Conservation (phyloP, 1,140 invertebrate species). For the Apis mellifera region DNA sequence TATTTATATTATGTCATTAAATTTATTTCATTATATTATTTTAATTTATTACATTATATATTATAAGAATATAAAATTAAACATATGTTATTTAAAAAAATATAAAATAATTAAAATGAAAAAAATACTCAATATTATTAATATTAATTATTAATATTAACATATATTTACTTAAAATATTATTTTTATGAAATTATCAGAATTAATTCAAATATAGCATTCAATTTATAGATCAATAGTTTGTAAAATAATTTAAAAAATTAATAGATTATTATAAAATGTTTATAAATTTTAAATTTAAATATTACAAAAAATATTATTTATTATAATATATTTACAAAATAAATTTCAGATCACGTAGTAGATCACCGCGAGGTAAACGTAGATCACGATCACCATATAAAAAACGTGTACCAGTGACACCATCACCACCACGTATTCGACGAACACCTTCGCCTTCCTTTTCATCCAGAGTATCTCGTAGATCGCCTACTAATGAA, state of each 20-base stretch:
- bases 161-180: too few species aligned
- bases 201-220: neutral
- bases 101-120: neutral
- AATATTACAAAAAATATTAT: neutral
- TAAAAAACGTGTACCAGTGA: constrained; percentile 76
- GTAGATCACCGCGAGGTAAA: constrained; percentile 78
- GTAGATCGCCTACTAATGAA: constrained; percentile 74
- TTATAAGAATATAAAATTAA: neutral
- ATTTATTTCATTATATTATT: too few species aligned
- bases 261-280: neutral
- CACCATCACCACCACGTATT: constrained; percentile 79
- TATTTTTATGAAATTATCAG: too few species aligned
- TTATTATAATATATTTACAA: constrained; percentile 16
- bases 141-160: too few species aligned
- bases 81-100: neutral
- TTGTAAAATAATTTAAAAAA: neutral
- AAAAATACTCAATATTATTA: neutral
- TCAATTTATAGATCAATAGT: too few species aligned
- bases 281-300: neutral
- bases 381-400: constrained; percentile 77
- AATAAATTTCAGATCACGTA: constrained; percentile 75
- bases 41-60: too few species aligned
- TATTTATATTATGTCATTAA: too few species aligned
- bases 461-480: constrained; percentile 73
- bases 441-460: constrained; percentile 77